These are phyloP conservation scores for Brachypodius melanocephalos DNA, from an alignment of 2,113 vertebrate species.

Conservation along the genomic window DNA sequence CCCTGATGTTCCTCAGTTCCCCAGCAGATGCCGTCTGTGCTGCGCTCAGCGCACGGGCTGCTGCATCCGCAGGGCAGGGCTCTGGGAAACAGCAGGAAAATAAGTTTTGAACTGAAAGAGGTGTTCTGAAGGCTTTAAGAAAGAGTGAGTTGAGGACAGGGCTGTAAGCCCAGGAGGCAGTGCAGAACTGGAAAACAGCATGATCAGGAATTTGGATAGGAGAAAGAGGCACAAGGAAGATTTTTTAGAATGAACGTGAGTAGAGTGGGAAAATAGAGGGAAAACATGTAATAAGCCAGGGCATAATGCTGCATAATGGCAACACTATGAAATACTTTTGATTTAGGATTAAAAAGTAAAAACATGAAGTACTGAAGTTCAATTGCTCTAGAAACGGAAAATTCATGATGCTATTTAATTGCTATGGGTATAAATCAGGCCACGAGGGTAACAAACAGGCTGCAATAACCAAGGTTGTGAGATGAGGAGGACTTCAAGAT, in stretches of 20 bases:
- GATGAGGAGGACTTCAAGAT: neutral
- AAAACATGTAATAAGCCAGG: rapidly evolving
- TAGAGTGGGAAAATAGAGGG: neutral
- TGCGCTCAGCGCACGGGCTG: neutral
- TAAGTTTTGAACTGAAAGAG: neutral
- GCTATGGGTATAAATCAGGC: neutral
- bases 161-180: neutral
- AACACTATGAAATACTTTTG: neutral
- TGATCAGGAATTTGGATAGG: neutral
- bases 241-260: neutral
- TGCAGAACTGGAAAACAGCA: neutral
- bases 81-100: neutral
- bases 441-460: neutral
- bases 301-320: neutral
- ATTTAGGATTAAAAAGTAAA: neutral
- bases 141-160: neutral
- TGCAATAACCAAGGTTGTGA: neutral
- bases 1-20: neutral
- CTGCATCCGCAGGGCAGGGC: neutral
- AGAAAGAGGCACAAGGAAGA: neutral
- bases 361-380: neutral
- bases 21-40: slow-evolving; percentile 53
- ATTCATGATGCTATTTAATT: neutral
- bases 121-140: neutral
- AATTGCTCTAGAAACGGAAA: neutral